Percentiles rank a stretch among this genome's conserved stretches.
Conservation (phyloP, 1,140 invertebrate genomes). For the Arctopsyche grandis region DNA sequence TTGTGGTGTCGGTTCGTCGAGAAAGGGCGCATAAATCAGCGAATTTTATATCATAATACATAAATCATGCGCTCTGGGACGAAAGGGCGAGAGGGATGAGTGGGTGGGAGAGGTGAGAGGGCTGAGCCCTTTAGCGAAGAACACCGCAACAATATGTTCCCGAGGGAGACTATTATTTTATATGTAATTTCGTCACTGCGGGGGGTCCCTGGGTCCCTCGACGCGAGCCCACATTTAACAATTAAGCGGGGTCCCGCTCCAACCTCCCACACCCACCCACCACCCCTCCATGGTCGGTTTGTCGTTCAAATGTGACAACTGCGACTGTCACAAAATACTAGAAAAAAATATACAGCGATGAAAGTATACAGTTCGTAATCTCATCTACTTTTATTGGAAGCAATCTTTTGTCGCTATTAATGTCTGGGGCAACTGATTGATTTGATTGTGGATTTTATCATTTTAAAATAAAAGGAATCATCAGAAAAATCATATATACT, state of each 20-base stretch:
- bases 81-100: neutral
- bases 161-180: constrained; percentile 51
- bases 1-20: constrained; percentile 44
- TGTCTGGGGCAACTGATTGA: no score
- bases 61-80: constrained; percentile 50
- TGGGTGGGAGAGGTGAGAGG: no score
- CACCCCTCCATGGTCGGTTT: neutral
- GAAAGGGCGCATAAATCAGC: constrained; percentile 52
- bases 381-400: no score
- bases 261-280: neutral
- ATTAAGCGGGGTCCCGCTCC: neutral
- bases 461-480: no score
- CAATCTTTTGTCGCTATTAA: no score
- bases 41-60: constrained; percentile 53
- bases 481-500: no score
- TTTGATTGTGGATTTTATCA: no score
- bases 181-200: constrained; percentile 43
- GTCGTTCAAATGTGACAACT: constrained; percentile 1
- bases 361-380: no score
- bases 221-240: constrained; percentile 23
- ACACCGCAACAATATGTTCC: constrained; percentile 41
- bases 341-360: no score
- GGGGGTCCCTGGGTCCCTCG: neutral
- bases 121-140: no score
- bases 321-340: no score